A percentile compares a stretch with the other conserved stretches of the same genome.
These are phyloP conservation scores for Drosophila neonasuta DNA, from an alignment of 2,888 invertebrate genomes.

Conservation along the genomic window DNA sequence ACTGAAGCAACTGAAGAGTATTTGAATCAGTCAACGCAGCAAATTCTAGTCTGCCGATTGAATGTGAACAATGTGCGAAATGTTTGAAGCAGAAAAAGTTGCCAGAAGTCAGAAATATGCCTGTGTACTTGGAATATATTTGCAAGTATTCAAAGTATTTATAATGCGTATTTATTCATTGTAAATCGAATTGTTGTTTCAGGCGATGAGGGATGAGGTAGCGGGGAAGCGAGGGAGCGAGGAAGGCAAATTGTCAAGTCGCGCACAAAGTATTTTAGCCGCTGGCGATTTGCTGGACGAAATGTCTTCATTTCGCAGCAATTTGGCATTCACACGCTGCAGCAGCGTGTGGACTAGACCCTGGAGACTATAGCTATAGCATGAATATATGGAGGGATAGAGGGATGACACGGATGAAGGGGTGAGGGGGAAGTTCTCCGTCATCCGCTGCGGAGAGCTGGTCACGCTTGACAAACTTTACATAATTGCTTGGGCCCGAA, in stretches of 20 bases:
- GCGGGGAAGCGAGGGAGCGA: no score
- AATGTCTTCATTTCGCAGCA: slow-evolving; percentile 37
- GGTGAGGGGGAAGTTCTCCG: neutral
- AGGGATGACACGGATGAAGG: neutral
- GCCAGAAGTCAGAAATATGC: slow-evolving; percentile 1
- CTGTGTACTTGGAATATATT: slow-evolving; percentile 1
- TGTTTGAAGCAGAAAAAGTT: slow-evolving; percentile 7
- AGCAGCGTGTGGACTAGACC: slow-evolving; percentile 8
- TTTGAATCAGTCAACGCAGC: neutral
- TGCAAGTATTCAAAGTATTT: slow-evolving; percentile 6
- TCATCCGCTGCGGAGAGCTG: slow-evolving; percentile 27
- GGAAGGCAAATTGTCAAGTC: neutral
- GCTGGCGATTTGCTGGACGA: slow-evolving; percentile 30
- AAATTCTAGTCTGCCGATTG: neutral
- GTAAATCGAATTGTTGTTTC: slow-evolving; percentile 10
- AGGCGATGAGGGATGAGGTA: no score
- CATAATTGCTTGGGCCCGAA: slow-evolving; percentile 63
- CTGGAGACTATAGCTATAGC: neutral
- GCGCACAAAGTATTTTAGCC: slow-evolving; percentile 7
- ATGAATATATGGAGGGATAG: neutral
- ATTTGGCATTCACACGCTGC: slow-evolving; percentile 22
- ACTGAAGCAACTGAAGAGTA: neutral
- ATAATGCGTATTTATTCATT: slow-evolving; percentile 9
- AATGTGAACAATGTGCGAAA: slow-evolving; percentile 5
- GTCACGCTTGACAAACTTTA: slow-evolving; percentile 68